Evolutionary conservation across 2,888 invertebrate species (phyloP).

Genomic region (Agrenia bidenticulata): DNA sequence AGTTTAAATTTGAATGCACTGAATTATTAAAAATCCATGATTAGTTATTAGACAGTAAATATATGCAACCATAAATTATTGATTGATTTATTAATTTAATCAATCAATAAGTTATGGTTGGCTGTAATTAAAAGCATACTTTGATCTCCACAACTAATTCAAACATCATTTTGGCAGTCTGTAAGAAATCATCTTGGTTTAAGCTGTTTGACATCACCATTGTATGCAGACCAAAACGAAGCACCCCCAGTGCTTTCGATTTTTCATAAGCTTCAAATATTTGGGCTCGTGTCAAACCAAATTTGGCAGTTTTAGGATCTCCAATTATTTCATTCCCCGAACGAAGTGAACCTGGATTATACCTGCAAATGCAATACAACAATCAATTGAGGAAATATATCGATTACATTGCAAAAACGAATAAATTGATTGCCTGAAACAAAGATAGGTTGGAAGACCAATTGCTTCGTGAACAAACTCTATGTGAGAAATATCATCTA

Average conservation of each 20-base stretch:
- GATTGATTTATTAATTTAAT: no score
- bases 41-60: no score
- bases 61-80: no score
- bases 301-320: conserved; percentile 23
- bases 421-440: conserved; percentile 18
- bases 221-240: conserved; percentile 25
- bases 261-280: conserved; percentile 16
- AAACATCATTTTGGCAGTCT: conserved; percentile 27
- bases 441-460: conserved; percentile 19
- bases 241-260: conserved; percentile 10
- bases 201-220: conserved; percentile 32
- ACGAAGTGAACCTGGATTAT: conserved; percentile 17
- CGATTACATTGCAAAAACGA: background rate
- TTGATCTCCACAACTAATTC: conserved; percentile 21
- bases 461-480: conserved; percentile 12
- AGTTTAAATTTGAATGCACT: background rate
- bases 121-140: conserved; percentile 10
- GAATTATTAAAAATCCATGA: no score
- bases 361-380: conserved; percentile 4
- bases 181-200: conserved; percentile 14
- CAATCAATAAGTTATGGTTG: background rate
- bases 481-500: conserved; percentile 29
- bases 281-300: conserved; percentile 27
- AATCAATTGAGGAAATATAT: no score
- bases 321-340: conserved; percentile 26